Conservation (phyloP, 1,140 invertebrate genomes). For the Platyscapa corneri region DNA sequence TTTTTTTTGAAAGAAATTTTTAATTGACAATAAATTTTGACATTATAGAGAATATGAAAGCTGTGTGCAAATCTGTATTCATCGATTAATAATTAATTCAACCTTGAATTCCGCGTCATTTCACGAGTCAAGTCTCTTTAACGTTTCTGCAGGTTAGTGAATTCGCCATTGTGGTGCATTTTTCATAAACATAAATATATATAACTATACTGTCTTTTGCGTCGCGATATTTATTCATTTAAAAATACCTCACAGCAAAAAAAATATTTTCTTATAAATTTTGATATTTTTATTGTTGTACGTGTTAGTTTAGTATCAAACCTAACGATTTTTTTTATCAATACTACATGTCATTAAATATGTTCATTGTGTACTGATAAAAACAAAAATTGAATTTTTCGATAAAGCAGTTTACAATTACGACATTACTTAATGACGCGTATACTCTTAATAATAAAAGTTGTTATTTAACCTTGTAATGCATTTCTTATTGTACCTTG, state of each 20-base stretch:
- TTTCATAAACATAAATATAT: constrained; percentile 43
- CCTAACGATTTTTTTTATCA: background rate
- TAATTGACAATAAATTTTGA: constrained; percentile 1
- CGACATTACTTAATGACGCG: constrained; percentile 42
- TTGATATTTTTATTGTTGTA: background rate
- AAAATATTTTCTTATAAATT: background rate
- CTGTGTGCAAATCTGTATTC: background rate
- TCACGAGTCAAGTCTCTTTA: constrained; percentile 5
- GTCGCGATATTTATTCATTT: constrained; percentile 38
- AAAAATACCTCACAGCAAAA: constrained; percentile 25
- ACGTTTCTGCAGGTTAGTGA: constrained; percentile 31
- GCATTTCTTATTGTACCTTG: constrained; percentile 44
- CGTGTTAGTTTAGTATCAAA: background rate
- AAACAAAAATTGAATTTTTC: constrained; percentile 7
- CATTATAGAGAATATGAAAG: background rate
- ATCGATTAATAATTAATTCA: constrained; percentile 22
- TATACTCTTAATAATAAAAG: constrained; percentile 39
- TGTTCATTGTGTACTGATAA: background rate
- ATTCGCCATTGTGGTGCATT: constrained; percentile 43
- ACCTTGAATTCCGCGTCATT: constrained; percentile 20
- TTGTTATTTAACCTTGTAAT: constrained; percentile 56
- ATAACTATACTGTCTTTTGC: constrained; percentile 30
- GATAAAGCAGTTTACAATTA: constrained; percentile 28
- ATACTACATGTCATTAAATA: constrained; percentile 13
- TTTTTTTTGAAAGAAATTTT: constrained; percentile 32